Conservation (phyloP, 2,797 vertebrate species). For the Tiaroga cobitis region DNA sequence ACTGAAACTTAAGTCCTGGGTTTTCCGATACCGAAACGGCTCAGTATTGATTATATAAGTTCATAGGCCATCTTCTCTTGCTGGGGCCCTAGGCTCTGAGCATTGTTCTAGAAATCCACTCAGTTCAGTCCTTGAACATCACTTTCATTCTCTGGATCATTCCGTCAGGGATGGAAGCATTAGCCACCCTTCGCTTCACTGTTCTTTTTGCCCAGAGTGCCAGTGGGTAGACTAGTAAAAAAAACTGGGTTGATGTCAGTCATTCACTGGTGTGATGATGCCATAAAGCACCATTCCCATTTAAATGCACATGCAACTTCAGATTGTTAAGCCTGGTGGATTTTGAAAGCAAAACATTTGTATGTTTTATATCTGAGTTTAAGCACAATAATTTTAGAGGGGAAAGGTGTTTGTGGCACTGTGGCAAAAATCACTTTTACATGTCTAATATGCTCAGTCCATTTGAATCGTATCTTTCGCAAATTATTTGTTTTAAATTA, state of each 20-base stretch:
- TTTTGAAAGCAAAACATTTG: not conserved
- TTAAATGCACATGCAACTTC: not conserved
- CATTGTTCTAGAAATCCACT: slow-evolving; percentile 28
- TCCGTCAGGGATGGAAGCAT: slow-evolving; percentile 8
- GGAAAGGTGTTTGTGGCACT: not conserved
- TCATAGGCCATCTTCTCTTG: not conserved
- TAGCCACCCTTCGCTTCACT: slow-evolving; percentile 13
- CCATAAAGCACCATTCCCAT: not conserved
- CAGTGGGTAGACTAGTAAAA: not conserved
- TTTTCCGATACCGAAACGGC: slow-evolving; percentile 2
- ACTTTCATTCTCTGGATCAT: slow-evolving; percentile 23
- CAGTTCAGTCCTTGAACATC: slow-evolving; percentile 16
- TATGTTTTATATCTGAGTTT: not conserved
- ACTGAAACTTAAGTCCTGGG: slow-evolving; percentile 17
- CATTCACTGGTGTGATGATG: not conserved
- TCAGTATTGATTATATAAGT: slow-evolving; percentile 38
- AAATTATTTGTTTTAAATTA: not conserved
- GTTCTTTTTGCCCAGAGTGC: slow-evolving; percentile 10
- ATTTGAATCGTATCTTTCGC: not conserved
- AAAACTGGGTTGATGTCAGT: slow-evolving; percentile 22
- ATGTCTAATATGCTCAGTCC: not conserved
- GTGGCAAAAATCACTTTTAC: not conserved
- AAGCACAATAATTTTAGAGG: not conserved
- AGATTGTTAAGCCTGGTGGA: not conserved
- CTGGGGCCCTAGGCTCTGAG: slow-evolving; percentile 8